These are phyloP conservation scores for Listronotus bonariensis DNA, from an alignment of 1,140 invertebrate species.

Conservation along the genomic window DNA sequence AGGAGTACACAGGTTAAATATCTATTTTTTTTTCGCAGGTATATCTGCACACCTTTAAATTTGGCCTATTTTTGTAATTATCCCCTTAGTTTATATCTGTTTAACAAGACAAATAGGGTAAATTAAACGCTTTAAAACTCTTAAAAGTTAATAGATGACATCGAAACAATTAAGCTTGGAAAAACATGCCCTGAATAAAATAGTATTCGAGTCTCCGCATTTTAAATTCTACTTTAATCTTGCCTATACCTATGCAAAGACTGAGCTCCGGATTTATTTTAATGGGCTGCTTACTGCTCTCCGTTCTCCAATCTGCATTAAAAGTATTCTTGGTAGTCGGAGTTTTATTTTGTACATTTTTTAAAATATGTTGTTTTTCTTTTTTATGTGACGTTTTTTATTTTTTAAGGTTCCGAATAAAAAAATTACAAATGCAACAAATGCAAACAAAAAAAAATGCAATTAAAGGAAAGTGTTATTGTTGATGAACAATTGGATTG, in stretches of 20 bases:
- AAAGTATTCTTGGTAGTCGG: slow-evolving; percentile 1
- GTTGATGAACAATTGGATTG: too few relatives aligned
- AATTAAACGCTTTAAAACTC: neutral
- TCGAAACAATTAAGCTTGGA: slow-evolving; percentile 19
- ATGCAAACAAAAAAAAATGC: too few relatives aligned
- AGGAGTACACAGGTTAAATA: too few relatives aligned
- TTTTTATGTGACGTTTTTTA: too few relatives aligned
- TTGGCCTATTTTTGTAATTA: neutral
- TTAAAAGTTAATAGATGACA: neutral
- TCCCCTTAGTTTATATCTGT: neutral
- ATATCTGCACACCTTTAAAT: too few relatives aligned
- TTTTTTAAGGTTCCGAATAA: too few relatives aligned
- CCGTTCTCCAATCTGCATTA: slow-evolving; percentile 28
- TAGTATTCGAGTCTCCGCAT: slow-evolving; percentile 4
- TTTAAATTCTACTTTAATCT: slow-evolving; percentile 28
- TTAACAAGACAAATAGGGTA: neutral
- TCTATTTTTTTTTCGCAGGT: too few relatives aligned
- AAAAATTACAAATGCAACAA: too few relatives aligned
- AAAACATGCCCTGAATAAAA: slow-evolving; percentile 7
- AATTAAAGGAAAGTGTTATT: too few relatives aligned
- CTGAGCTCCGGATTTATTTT: slow-evolving; percentile 23
- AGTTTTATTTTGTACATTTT: neutral
- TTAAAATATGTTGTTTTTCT: too few relatives aligned
- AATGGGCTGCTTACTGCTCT: slow-evolving; percentile 17
- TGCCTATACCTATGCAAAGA: slow-evolving; percentile 22